Evolutionary conservation across 1,140 invertebrate genomes (phyloP).

Genomic region (Papilio machaon): DNA sequence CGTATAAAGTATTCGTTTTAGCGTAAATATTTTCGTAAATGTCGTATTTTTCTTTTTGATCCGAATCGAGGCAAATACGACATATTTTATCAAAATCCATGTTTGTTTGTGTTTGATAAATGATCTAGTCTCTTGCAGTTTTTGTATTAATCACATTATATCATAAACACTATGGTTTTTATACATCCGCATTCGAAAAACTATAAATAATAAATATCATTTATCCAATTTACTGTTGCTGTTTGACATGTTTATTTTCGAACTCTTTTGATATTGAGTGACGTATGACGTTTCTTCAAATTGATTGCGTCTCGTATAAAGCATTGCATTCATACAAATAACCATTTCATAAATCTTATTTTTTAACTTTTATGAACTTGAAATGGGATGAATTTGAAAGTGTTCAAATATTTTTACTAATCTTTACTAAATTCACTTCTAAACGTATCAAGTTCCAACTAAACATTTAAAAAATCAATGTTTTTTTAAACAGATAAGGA

Average conservation of each 20-base stretch:
- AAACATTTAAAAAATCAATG: background rate
- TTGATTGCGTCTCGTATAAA: background rate
- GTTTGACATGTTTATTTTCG: slow-evolving; percentile 19
- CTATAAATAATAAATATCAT: slow-evolving; percentile 12
- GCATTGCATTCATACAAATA: background rate
- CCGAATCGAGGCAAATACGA: slow-evolving; percentile 64
- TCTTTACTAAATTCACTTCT: background rate
- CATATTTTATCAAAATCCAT: slow-evolving; percentile 69
- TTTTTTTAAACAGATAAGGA: background rate
- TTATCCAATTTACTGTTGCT: background rate
- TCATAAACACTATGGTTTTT: background rate
- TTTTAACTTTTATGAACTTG: background rate
- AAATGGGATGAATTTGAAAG: background rate
- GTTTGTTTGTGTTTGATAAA: slow-evolving; percentile 38
- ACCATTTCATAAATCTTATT: no score
- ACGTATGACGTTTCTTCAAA: background rate
- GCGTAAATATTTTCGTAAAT: slow-evolving; percentile 67
- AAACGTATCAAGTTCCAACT: background rate
- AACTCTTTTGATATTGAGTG: slow-evolving; percentile 19
- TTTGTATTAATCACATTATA: slow-evolving; percentile 14
- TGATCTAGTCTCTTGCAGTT: no score
- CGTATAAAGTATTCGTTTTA: slow-evolving; percentile 65
- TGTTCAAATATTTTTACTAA: background rate
- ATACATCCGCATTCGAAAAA: background rate
- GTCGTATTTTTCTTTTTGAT: slow-evolving; percentile 58